A percentile compares a stretch with the other conserved stretches of the same genome.
Conservation (phyloP, 2,797 vertebrate species). For the Syngnathus acus region DNA sequence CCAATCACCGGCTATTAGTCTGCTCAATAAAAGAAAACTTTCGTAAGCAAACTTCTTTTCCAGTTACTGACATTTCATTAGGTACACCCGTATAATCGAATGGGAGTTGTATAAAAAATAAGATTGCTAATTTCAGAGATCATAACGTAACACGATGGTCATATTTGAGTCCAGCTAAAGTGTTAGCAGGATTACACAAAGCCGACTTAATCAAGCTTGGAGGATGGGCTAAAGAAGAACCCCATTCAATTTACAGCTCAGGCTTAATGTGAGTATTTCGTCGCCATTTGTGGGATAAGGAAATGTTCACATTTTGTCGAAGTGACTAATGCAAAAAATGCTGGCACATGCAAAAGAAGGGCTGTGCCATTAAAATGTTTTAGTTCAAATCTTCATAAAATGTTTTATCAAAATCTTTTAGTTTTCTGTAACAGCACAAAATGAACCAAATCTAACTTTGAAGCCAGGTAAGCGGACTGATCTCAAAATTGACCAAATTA, state of each 20-base stretch:
- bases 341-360: neutral
- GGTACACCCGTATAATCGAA: neutral
- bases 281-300: neutral
- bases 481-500: neutral
- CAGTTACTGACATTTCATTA: neutral
- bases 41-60: neutral
- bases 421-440: neutral
- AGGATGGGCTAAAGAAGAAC: neutral
- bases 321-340: neutral
- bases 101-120: neutral
- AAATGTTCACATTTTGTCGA: neutral
- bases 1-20: neutral
- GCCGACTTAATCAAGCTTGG: neutral
- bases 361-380: too few species aligned
- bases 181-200: conserved; percentile 5
- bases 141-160: neutral
- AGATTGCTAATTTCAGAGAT: neutral
- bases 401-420: too few species aligned
- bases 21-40: neutral
- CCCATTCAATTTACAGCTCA: neutral
- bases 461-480: too few species aligned
- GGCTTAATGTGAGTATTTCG: neutral
- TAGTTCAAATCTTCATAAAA: too few species aligned
- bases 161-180: neutral
- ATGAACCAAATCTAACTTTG: neutral